Evolutionary conservation across 1,140 invertebrate genomes (phyloP), one percentile per base, ranked within the genome.

Genomic region (Coptotermes formosanus): DNA sequence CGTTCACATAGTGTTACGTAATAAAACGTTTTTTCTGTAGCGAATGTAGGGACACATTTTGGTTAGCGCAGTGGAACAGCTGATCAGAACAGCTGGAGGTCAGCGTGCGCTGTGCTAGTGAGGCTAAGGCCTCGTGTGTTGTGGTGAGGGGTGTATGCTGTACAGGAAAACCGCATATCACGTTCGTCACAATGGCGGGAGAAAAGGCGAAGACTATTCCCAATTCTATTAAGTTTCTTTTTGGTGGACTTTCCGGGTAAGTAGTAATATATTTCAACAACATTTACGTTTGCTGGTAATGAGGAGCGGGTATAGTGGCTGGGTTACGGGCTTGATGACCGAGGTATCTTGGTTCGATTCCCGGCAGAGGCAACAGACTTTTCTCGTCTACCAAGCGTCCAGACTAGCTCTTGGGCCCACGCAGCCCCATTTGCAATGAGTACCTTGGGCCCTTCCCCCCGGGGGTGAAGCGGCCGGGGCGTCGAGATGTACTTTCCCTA

Each of bases 201-300:
- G 86, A 87, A n/a, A 64, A 86, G 16, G 83, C 88, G n/a, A 87
- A 87, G n/a, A 86, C 83, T 30, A 89, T 89, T 59, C 89, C 89
- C 12, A 89, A 89, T 86, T 82, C 59, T 44, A 87, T 89, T 82
- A 89, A 89, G 84, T 89, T 89, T 82, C 44, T 87, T 32, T 89
- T 89, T 55, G 89, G 89, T n/a, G 89, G 89, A 38, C 55, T 86
- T 19, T 84, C 86, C 52, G 86, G 86, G 86, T 87, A 87, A 75
- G 30, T 43, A n/a, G 64, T 2, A 75, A 75, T 16, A 21, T 19
- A 1, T 55, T 48, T 12, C 45, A 48, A 48, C 14, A 48, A 48
- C 52, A 55, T 55, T 55, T 55, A 4, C 19, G 0, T 12, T 55
- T 55, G 14, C 52, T 21, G 21, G 52, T 19, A 21, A 1, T 55